Percentiles rank a stretch among this genome's conserved stretches.
Evolutionary conservation across 1,140 invertebrate genomes (phyloP).

Genomic region (Drosophila orosa): DNA sequence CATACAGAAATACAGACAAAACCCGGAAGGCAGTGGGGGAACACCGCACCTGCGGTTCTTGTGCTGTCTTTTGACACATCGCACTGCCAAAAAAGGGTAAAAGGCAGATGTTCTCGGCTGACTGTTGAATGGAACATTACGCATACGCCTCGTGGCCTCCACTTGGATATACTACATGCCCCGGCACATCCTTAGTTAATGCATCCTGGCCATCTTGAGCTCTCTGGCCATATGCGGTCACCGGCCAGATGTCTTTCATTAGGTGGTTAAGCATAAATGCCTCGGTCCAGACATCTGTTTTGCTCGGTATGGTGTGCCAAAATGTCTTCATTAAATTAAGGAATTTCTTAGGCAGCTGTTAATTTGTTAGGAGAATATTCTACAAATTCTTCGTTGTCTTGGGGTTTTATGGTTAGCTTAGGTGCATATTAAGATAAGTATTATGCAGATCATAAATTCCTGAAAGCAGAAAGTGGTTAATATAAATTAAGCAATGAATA

Average conservation of each 20-base stretch:
- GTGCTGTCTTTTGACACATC: slow-evolving; percentile 54
- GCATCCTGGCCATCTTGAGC: slow-evolving; percentile 48
- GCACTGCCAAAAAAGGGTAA: slow-evolving; percentile 48
- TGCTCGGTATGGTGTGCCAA: slow-evolving; percentile 3
- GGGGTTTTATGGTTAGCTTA: slow-evolving; percentile 7
- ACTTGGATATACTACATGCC: slow-evolving; percentile 11
- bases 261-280: slow-evolving; percentile 30
- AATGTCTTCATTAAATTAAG: slow-evolving; percentile 40
- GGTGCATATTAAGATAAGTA: background rate
- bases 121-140: slow-evolving; percentile 43
- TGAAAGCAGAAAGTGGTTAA: background rate
- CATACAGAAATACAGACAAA: slow-evolving; percentile 10
- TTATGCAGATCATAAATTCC: background rate
- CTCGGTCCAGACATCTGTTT: slow-evolving; percentile 23
- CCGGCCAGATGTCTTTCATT: slow-evolving; percentile 43
- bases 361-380: slow-evolving; percentile 19
- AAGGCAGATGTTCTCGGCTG: slow-evolving; percentile 33
- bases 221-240: slow-evolving; percentile 44
- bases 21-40: slow-evolving; percentile 5
- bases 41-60: slow-evolving; percentile 48
- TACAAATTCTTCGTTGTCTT: background rate
- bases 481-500: background rate
- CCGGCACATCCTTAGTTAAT: slow-evolving; percentile 35
- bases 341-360: slow-evolving; percentile 29
- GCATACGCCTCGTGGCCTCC: slow-evolving; percentile 34